Percentiles rank a stretch among this genome's conserved stretches.
phyloP scores from a whole-genome alignment of 2,113 vertebrate genomes.

The Antechinus flavipes region DNA sequence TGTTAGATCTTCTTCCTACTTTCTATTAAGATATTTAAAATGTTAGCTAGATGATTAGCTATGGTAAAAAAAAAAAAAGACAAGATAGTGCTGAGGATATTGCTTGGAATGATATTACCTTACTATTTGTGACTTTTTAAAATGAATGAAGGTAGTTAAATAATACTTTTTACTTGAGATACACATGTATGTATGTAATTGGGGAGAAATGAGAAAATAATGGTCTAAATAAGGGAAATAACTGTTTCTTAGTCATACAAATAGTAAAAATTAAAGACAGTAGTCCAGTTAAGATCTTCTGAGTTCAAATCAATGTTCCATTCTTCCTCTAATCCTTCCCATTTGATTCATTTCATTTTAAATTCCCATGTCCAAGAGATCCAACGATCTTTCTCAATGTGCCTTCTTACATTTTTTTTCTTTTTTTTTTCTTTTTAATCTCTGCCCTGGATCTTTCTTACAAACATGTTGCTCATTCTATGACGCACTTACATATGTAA shows the following conservation, averaged over 20 bases:
- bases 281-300: neutral
- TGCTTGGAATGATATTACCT: accelerated
- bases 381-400: neutral
- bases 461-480: too few species aligned
- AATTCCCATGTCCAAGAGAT: neutral
- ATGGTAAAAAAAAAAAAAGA: neutral
- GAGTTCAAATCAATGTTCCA: neutral
- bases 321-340: neutral
- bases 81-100: accelerated
- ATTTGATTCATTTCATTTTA: neutral
- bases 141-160: neutral
- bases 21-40: neutral
- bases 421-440: too few species aligned
- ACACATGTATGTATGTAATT: neutral
- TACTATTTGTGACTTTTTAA: accelerated
- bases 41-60: accelerated
- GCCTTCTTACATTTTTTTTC: neutral
- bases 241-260: neutral
- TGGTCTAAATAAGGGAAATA: neutral
- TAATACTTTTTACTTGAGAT: too few species aligned
- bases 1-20: neutral
- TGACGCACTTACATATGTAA: neutral
- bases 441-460: too few species aligned
- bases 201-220: neutral
- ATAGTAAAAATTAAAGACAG: neutral